Evolutionary conservation across 2,797 vertebrate genomes (phyloP).

Genomic region (Characodon lateralis): DNA sequence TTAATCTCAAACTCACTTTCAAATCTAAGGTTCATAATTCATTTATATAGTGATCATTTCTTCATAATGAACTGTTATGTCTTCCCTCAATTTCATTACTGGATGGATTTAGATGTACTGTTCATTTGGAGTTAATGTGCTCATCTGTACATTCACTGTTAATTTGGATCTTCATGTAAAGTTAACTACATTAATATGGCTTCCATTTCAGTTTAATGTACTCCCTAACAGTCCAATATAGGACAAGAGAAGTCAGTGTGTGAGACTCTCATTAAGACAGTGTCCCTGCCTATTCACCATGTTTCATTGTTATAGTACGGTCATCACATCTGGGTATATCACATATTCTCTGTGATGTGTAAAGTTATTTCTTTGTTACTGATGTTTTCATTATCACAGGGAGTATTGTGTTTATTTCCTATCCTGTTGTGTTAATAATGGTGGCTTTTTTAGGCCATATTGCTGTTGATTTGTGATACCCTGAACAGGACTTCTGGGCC

Average conservation of each 20-base stretch:
- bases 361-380: not conserved
- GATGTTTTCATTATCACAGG: not conserved
- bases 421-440: not conserved
- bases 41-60: slow-evolving; percentile 14
- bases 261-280: not conserved
- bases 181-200: slow-evolving; percentile 5
- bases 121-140: not conserved
- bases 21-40: slow-evolving; percentile 13
- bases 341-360: not conserved
- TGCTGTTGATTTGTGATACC: not conserved
- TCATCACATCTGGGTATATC: not conserved
- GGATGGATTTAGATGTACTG: not conserved
- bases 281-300: not conserved
- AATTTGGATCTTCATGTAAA: slow-evolving; percentile 8
- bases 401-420: not conserved
- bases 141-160: not conserved
- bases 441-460: not conserved
- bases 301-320: not conserved
- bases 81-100: slow-evolving; percentile 7
- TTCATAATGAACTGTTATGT: slow-evolving; percentile 18
- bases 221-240: not conserved
- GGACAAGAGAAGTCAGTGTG: not conserved
- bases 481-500: not conserved
- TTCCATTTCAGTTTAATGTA: slow-evolving; percentile 2
- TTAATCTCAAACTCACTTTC: slow-evolving; percentile 19